Conservation (phyloP, 2,113 vertebrate species). For the Cryptotis parvus region DNA sequence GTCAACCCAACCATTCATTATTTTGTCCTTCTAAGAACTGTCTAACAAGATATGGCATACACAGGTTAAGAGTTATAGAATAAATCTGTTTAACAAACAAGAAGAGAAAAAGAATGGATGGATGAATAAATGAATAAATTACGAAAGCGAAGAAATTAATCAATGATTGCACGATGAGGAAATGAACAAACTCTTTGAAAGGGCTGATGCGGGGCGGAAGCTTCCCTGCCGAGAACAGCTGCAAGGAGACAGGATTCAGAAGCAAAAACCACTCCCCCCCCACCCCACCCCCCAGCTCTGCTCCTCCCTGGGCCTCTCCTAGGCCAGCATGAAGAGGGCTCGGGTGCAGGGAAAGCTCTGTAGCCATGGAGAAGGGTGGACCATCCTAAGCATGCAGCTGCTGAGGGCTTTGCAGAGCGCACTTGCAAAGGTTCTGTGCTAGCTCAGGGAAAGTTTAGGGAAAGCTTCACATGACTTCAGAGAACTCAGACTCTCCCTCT, state of each 20-base stretch:
- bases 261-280: not conserved
- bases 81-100: not conserved
- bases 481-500: slow-evolving; percentile 63
- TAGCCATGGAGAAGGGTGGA: not conserved
- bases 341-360: not conserved
- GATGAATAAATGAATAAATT: not conserved
- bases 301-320: not conserved
- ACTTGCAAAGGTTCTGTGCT: not conserved
- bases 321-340: not conserved
- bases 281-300: too few relatives aligned
- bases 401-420: not conserved
- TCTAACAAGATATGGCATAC: not conserved
- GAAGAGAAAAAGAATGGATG: not conserved
- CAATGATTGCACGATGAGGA: not conserved
- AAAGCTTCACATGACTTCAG: slow-evolving; percentile 29
- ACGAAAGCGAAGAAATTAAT: not conserved
- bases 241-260: slow-evolving; percentile 44
- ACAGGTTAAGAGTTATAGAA: not conserved
- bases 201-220: not conserved
- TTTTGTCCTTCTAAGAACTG: not conserved
- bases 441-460: not conserved
- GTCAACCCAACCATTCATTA: not conserved
- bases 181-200: slow-evolving; percentile 13
- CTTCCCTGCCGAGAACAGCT: slow-evolving; percentile 66
- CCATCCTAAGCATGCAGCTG: not conserved